Conservation (phyloP, 2,113 vertebrate species). For the Sterrhoptilus dennistouni region DNA sequence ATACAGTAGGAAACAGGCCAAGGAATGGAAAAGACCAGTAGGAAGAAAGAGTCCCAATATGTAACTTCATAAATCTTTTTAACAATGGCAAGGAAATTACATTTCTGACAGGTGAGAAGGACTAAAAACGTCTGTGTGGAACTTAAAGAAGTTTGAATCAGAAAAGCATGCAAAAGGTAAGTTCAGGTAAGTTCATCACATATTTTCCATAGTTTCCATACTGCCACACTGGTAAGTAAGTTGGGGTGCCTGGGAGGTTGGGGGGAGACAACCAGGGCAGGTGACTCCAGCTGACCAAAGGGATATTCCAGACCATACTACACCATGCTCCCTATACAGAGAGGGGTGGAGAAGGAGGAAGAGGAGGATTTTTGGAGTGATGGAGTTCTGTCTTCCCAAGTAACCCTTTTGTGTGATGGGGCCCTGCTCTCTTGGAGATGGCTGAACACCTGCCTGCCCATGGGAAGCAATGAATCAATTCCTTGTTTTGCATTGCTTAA, state of each 20-base stretch:
- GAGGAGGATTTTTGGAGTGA: background rate
- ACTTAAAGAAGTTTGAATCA: background rate
- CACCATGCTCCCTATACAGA: background rate
- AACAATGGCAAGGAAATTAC: background rate
- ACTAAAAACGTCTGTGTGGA: background rate
- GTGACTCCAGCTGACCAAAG: background rate
- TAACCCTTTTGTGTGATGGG: rapidly evolving
- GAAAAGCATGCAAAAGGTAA: background rate
- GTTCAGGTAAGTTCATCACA: background rate
- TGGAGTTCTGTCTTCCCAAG: background rate
- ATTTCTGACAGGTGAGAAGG: background rate
- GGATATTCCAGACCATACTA: background rate
- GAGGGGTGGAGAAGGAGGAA: background rate
- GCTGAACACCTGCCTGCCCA: background rate
- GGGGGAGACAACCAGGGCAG: background rate
- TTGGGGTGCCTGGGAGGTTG: background rate
- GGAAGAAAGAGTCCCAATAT: background rate
- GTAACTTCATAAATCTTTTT: background rate
- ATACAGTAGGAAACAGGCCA: background rate
- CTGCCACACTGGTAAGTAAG: background rate
- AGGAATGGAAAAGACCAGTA: background rate
- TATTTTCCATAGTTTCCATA: background rate
- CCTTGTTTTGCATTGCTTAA: background rate
- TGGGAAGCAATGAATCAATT: background rate
- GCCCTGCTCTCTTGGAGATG: background rate